phyloP scores from a whole-genome alignment of 2,888 invertebrate genomes.

The Pristionchus japonicus region DNA sequence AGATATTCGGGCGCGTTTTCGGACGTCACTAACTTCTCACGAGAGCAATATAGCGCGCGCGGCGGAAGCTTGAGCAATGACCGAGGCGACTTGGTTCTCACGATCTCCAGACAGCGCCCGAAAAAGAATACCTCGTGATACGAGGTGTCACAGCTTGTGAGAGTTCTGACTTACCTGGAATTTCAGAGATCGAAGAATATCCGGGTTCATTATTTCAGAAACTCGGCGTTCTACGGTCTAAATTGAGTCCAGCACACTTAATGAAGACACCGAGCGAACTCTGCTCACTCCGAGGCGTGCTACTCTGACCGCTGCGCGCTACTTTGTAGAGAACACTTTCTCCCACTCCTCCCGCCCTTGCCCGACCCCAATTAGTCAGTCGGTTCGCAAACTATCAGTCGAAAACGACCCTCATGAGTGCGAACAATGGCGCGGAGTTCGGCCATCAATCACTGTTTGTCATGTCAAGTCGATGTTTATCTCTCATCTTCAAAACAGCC shows the following conservation, averaged over 20 bases:
- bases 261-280: not conserved
- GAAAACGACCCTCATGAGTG: not conserved
- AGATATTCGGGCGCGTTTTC: not conserved
- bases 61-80: not conserved
- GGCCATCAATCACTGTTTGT: not conserved
- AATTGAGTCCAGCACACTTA: no score
- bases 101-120: no score
- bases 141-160: no score
- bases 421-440: not conserved
- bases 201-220: no score
- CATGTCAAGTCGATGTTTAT: not conserved
- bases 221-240: no score
- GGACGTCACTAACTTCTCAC: not conserved
- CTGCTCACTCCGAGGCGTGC: not conserved
- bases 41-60: not conserved
- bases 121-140: no score
- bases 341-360: not conserved
- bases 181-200: no score
- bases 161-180: no score
- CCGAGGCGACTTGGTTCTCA: no score
- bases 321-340: slow-evolving; percentile 15
- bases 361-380: not conserved
- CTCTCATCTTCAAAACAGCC: slow-evolving; percentile 6
- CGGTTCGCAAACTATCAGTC: not conserved
- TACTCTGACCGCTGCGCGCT: not conserved